Conservation (phyloP, 2,888 invertebrate genomes). For the Epinotia nisella region DNA sequence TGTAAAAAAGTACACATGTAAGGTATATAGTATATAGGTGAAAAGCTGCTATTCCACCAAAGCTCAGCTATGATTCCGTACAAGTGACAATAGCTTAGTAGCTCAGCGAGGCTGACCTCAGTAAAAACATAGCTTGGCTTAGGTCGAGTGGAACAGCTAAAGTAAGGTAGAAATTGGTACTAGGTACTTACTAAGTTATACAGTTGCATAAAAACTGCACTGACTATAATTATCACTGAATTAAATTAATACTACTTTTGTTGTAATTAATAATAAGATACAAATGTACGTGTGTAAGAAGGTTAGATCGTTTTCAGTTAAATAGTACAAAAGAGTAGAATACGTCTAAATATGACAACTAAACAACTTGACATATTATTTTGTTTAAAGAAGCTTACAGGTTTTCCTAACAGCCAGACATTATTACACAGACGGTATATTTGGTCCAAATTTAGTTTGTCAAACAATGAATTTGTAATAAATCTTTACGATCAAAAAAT, state of each 20-base stretch:
- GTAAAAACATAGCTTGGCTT: background rate
- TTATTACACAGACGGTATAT: background rate
- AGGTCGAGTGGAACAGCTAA: background rate
- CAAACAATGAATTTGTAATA: constrained; percentile 10
- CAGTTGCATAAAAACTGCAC: constrained; percentile 3
- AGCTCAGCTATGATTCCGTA: background rate
- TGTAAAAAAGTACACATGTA: background rate
- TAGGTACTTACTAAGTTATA: constrained; percentile 28
- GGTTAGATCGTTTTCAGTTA: constrained; percentile 44
- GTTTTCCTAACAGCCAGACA: constrained; percentile 50
- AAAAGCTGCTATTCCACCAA: background rate
- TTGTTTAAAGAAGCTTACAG: constrained; percentile 63
- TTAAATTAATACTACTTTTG: constrained; percentile 5
- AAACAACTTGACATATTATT: constrained; percentile 57
- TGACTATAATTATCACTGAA: background rate
- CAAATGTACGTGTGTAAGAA: constrained; percentile 18
- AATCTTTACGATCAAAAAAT: constrained; percentile 56
- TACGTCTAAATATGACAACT: constrained; percentile 51
- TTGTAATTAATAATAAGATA: constrained; percentile 3
- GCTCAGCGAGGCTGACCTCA: background rate
- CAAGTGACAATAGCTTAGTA: background rate
- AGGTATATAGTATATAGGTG: background rate
- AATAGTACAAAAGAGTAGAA: constrained; percentile 55
- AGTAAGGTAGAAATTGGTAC: background rate
- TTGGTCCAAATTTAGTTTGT: background rate